Evolutionary conservation across 2,888 invertebrate species (phyloP).

Genomic region (Barypeithes pellucidus): DNA sequence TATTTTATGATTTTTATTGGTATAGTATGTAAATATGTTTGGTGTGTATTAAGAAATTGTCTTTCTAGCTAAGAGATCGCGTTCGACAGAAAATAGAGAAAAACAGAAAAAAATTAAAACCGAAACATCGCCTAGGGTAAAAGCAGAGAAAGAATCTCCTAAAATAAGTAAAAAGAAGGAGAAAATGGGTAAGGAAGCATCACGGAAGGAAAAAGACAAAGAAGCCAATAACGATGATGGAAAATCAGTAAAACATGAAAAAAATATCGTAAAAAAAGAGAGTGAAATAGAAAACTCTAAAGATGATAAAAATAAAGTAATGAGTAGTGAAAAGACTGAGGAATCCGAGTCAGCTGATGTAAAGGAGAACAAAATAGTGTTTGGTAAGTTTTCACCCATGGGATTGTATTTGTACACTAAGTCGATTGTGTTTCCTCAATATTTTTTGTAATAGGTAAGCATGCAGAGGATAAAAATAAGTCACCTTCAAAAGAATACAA

Average conservation of each 20-base stretch:
- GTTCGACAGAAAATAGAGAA: constrained; percentile 28
- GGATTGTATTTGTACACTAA: no score
- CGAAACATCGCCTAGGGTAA: constrained; percentile 16
- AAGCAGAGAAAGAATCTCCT: constrained; percentile 1
- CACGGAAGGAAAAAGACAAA: constrained; percentile 21
- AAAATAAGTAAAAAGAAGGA: constrained; percentile 3
- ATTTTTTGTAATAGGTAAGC: constrained; percentile 7
- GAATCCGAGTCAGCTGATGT: constrained; percentile 25
- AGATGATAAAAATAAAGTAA: constrained; percentile 6
- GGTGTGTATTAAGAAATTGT: background rate
- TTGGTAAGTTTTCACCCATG: constrained; percentile 40
- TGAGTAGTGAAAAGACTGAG: background rate
- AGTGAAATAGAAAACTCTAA: constrained; percentile 14
- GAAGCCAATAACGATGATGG: background rate
- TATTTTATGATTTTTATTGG: background rate
- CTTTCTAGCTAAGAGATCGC: constrained; percentile 25
- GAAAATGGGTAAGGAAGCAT: constrained; percentile 15
- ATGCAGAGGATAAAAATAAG: constrained; percentile 25
- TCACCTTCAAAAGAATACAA: constrained; percentile 72
- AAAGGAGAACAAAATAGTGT: constrained; percentile 42
- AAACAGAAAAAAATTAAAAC: constrained; percentile 31
- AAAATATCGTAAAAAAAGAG: constrained; percentile 1
- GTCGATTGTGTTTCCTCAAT: no score
- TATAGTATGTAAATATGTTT: background rate
- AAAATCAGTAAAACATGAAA: constrained; percentile 8